These are phyloP conservation scores for Sylvietta virens DNA, from an alignment of 2,113 vertebrate genomes.

Conservation along the genomic window DNA sequence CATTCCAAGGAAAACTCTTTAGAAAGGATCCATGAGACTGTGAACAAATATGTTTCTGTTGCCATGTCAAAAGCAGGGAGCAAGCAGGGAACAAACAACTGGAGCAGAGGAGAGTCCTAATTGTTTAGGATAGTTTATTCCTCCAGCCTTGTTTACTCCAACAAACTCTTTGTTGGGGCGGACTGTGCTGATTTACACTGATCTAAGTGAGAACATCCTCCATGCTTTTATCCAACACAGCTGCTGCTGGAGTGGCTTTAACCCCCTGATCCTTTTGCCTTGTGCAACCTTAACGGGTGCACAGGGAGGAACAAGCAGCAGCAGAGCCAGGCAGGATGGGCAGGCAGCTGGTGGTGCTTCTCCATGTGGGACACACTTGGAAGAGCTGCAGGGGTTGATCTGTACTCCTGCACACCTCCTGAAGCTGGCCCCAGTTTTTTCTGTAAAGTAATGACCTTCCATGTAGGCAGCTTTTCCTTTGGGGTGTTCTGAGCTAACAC, in stretches of 20 bases:
- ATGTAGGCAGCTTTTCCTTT: not conserved
- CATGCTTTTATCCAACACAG: not conserved
- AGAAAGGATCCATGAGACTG: not conserved
- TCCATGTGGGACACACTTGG: not conserved
- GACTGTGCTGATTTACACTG: not conserved
- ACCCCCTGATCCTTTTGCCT: not conserved
- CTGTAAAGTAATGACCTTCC: not conserved
- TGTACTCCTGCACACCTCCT: not conserved
- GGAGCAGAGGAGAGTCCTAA: not conserved
- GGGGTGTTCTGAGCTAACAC: not conserved
- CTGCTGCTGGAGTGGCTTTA: not conserved
- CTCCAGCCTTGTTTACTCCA: not conserved
- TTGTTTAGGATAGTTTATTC: no score
- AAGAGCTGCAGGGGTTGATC: not conserved
- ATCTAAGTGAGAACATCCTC: not conserved
- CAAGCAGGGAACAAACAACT: not conserved
- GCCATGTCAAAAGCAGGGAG: not conserved
- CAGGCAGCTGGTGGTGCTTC: not conserved
- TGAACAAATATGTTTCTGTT: not conserved
- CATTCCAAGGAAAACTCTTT: not conserved
- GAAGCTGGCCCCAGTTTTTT: not conserved
- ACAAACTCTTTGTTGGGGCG: not conserved
- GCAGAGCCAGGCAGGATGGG: not conserved
- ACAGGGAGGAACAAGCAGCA: not conserved
- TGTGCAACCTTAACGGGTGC: fast-evolving